Evolutionary conservation across 2,888 invertebrate genomes (phyloP).

Genomic region (Caenorhabditis wallacei): DNA sequence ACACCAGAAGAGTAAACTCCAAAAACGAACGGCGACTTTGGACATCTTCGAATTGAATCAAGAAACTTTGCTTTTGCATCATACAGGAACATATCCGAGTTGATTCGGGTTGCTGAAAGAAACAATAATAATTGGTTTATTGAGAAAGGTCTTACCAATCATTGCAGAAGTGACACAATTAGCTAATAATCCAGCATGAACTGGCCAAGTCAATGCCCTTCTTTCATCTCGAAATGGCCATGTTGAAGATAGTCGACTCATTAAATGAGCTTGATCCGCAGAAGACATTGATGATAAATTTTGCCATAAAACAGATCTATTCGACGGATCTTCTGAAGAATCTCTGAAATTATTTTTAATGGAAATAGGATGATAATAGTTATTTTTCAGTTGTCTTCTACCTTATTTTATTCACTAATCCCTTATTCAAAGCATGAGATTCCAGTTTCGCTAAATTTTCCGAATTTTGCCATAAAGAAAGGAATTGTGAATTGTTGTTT

Average conservation of each 20-base stretch:
- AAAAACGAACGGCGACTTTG: conserved; percentile 77
- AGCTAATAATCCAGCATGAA: conserved; percentile 73
- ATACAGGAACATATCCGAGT: conserved; percentile 75
- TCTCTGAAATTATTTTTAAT: conserved; percentile 28
- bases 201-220: conserved; percentile 76
- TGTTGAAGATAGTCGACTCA: conserved; percentile 50
- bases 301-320: conserved; percentile 35
- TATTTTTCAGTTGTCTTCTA: background rate
- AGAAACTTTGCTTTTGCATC: conserved; percentile 70
- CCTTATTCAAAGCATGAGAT: conserved; percentile 25
- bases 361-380: background rate
- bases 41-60: conserved; percentile 72
- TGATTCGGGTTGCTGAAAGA: conserved; percentile 77
- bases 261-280: conserved; percentile 68
- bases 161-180: conserved; percentile 71
- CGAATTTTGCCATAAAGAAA: conserved; percentile 61
- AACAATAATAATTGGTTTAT: too few species aligned
- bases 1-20: conserved; percentile 77
- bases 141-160: conserved; percentile 61
- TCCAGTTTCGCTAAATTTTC: conserved; percentile 53
- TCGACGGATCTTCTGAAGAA: conserved; percentile 10
- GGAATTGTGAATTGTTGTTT: conserved; percentile 30
- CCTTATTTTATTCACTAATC: conserved; percentile 25
- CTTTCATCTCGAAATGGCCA: conserved; percentile 65
- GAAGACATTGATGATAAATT: conserved; percentile 68